Evolutionary conservation across 2,113 vertebrate species (phyloP), one percentile per base, ranked within the genome.

Genomic region (Mirounga angustirostris): DNA sequence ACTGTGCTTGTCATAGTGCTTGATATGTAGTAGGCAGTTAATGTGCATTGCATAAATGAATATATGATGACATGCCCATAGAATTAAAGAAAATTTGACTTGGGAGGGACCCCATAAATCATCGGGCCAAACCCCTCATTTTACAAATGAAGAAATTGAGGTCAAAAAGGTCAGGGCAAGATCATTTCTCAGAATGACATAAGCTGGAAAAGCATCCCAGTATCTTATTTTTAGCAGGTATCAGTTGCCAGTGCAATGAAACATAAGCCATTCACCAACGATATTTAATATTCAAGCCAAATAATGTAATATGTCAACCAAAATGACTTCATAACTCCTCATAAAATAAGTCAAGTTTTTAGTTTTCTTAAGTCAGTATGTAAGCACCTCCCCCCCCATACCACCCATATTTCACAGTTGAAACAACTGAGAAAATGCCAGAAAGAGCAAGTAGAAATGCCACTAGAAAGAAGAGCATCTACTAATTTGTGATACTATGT

Each of bases 141-240:
- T 83, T 90, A 91, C 58, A 92, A 90, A 89, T 56, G 56, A 94
- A 95, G 88, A 95, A 88, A 80, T 0, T 28, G 56, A 95, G 54
- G 43, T 97, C 82, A 95, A 40, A 59, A 79, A 79, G 50, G 46
- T 92, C 61, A 91, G 36, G 36, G 19, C 46, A 83, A 83, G 87
- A 58, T 83, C 89, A n/a, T 94, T 94, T 89, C 87, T 97, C 82
- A 50, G 92, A 91, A 90, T 97, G 89, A 69, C 69, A 28, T 91
- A 93, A 80, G 67, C 61, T 84, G 76, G 91, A 65, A 93, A 94
- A 82, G 59, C 40, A 87, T 92, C 73, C 65, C 19, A 11, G 40
- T 24, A 58, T 83, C 96, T 97, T 95, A 94, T 97, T 98, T 97
- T 97, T 97, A 97, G 91, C 58, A 81, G 85, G 33, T 74, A 87